Evolutionary conservation across 2,113 vertebrate species (phyloP).

Genomic region (Gymnocephalus cernua): DNA sequence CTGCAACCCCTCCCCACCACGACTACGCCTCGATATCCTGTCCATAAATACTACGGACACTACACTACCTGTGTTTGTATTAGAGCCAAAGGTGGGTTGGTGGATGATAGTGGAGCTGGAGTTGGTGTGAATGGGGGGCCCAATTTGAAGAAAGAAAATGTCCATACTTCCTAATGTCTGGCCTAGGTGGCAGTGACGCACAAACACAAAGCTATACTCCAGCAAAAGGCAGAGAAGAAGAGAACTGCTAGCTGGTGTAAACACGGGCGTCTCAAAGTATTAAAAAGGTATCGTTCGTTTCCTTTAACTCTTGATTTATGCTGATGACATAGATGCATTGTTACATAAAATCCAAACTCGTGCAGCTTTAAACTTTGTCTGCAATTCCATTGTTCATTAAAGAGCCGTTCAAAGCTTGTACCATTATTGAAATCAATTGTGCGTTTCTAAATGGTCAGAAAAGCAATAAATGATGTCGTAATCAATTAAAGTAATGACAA

Average conservation of each 20-base stretch:
- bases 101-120: too few species aligned
- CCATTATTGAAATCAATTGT: slow-evolving; percentile 20
- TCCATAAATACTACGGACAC: too few species aligned
- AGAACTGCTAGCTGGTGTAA: neutral
- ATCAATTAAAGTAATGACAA: slow-evolving; percentile 33
- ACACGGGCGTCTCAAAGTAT: neutral
- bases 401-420: slow-evolving; percentile 1
- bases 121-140: too few species aligned
- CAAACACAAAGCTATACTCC: too few species aligned
- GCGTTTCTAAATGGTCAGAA: slow-evolving; percentile 3
- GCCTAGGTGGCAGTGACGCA: too few species aligned
- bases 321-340: neutral
- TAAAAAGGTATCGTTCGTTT: too few species aligned
- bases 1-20: too few species aligned
- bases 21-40: too few species aligned
- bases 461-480: slow-evolving; percentile 36
- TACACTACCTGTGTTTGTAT: too few species aligned
- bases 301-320: neutral
- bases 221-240: neutral
- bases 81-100: too few species aligned
- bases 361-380: slow-evolving; percentile 11
- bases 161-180: too few species aligned
- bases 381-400: neutral
- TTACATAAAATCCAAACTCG: neutral
- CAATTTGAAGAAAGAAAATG: too few species aligned